Evolutionary conservation across 53 echinoderm and acorn worm genomes (phyloP), one percentile per base, ranked within the genome.

Genomic region (Echinometra lucunter): DNA sequence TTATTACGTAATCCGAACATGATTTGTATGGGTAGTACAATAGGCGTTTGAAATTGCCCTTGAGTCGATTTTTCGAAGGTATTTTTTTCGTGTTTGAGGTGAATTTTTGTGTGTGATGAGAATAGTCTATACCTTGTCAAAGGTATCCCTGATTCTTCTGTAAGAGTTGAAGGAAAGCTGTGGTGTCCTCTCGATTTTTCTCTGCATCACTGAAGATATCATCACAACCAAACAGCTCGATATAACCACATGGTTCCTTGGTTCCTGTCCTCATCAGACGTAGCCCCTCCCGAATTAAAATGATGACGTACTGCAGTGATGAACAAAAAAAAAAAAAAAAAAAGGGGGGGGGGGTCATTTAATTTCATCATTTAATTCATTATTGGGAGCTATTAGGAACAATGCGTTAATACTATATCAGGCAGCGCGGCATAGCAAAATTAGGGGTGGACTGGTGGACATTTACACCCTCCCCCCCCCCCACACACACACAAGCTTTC

Each of bases 151-250:
- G 78, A 55, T 32, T 93, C 80, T 55, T 56, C 57, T 75, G 30
- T 17, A 93, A 37, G 17, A 93, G 93, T 25, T 75, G 37, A 25
- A 93, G 17, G 4, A 93, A 27, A 30, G 80, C 93, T 17, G 75
- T 93, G 12, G 81, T 56, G 44, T 93, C 93, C 78, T 55, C 53
- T 37, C 81, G 78, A 57, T 93, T 93, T 69, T 75, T 93, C 35
- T 75, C 57, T 25, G 57, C 93, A 38, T 75, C 56, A 6, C 44
- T 78, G 57, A 93, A 78, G 19, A 56, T 34, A 3, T 56, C 78
- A 7, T 93, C 56, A 56, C 93, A 93, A 5, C 75, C 93, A 80
- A 93, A 93, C 18, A 93, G 57, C 37, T 93, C 93, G 16, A 93
- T 35, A 37, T 93, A 93, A 8, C 93, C 93, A 25, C 93, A 93